These are phyloP conservation scores for Neostethus bicornis DNA, from an alignment of 2,797 vertebrate species.

Conservation along the genomic window DNA sequence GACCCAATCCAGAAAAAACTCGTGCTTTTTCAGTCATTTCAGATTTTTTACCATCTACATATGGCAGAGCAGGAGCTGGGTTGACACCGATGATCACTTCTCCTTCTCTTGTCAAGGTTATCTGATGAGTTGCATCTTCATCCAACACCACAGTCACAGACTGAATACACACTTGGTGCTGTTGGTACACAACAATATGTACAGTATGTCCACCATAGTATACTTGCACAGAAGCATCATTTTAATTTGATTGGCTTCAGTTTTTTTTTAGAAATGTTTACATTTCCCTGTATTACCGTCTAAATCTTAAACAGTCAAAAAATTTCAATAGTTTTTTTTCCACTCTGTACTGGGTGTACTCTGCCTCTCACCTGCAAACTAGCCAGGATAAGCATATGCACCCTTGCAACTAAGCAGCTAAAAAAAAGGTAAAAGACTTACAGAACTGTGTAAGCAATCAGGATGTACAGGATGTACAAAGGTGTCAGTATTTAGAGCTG, in stretches of 20 bases:
- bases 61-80: conserved; percentile 83
- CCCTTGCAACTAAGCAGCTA: too few species aligned
- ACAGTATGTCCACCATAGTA: conserved; percentile 6
- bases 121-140: conserved; percentile 90
- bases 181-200: conserved; percentile 31
- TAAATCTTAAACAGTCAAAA: not conserved
- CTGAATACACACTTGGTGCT: conserved; percentile 93
- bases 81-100: conserved; percentile 87
- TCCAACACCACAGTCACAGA: conserved; percentile 92
- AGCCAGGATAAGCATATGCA: too few species aligned
- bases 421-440: too few species aligned
- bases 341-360: too few species aligned
- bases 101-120: conserved; percentile 90
- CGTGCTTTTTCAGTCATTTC: not conserved
- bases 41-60: conserved; percentile 84
- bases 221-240: not conserved
- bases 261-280: not conserved
- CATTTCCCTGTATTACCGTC: not conserved
- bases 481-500: not conserved
- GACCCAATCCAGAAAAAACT: not conserved
- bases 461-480: not conserved
- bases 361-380: too few species aligned
- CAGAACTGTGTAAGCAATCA: not conserved
- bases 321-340: not conserved
- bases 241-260: not conserved